These are phyloP conservation scores for Eulithis testata DNA, from an alignment of 2,888 invertebrate genomes.

Conservation along the genomic window DNA sequence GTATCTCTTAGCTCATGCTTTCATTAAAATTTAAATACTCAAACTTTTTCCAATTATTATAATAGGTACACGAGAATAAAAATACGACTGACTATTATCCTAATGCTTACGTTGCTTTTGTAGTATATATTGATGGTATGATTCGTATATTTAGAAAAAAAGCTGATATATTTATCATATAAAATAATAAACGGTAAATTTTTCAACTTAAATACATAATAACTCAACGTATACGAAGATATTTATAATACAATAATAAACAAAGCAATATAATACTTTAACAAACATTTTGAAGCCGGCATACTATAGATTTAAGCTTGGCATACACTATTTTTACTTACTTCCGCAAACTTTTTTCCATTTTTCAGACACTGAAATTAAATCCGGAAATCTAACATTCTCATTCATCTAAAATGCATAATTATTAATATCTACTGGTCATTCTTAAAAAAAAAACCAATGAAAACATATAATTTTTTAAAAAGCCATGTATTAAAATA, in stretches of 20 bases:
- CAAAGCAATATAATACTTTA: conserved; percentile 31
- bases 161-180: neutral
- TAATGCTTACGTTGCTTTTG: neutral
- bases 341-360: conserved; percentile 83
- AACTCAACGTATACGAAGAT: conserved; percentile 12
- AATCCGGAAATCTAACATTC: conserved; percentile 80
- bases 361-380: conserved; percentile 82
- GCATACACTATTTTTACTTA: conserved; percentile 72
- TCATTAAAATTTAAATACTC: no score
- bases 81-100: neutral
- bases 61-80: neutral
- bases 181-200: neutral
- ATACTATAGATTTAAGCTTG: conserved; percentile 56
- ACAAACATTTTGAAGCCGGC: conserved; percentile 43
- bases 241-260: conserved; percentile 19
- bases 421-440: conserved; percentile 17
- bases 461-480: conserved; percentile 12
- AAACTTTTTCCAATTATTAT: no score
- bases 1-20: neutral
- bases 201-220: conserved; percentile 23
- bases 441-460: conserved; percentile 11
- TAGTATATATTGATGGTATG: conserved; percentile 3
- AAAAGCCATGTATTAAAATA: conserved; percentile 24
- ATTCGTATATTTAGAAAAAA: neutral
- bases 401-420: conserved; percentile 58